Base-by-base conservation (phyloP, 2,113 vertebrate species). In the Spermophilus dauricus region DNA sequence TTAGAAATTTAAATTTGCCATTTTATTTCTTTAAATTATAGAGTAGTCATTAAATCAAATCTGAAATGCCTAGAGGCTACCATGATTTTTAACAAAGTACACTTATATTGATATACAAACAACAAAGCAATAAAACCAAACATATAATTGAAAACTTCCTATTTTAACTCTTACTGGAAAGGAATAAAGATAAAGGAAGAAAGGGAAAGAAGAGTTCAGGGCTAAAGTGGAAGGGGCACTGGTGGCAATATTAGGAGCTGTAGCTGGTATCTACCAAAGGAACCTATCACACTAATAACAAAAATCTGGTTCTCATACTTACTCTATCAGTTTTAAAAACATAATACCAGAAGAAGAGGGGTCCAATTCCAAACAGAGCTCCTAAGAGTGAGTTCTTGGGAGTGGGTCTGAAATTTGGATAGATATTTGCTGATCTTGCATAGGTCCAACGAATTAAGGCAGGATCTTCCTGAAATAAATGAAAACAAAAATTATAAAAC, bases 321-420 rank as follows among this genome's bases (percentile, higher is more conserved):
- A 99, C 99, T 98, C 99, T 98, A 88, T 99, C 98, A 0, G 67
- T 37, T 98, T 99, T 99, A 48, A 99, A 98, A 91, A 97, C 4
- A 8, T 91, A 98, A 34, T 94, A 98, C 97, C 99, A 98, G 97
- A 98, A 95, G 8, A 99, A 5, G 26, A 99, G 77, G 0, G 99
- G 99, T 0, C 96, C 98, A 63, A 99, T n/a, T 0, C 94, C 99
- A 93, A 88, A 97, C 51, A 98, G 0, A 1, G 56, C 88, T 34
- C 99, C 99, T 28, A 99, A 0, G 16, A 99, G 96, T 8, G 99
- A 99, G 0, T 98, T 99, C 99, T 98, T 99, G 1, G 98, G 95
- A 0, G 99, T 99, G 24, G 99, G 97, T 69, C 97, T 99, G 98
- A 99, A 99, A 92, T 98, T 98, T 0, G 98, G 83, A 94, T 99